These are phyloP conservation scores for Pangasius larnaudii DNA, from an alignment of 2,797 vertebrate genomes.

Conservation along the genomic window DNA sequence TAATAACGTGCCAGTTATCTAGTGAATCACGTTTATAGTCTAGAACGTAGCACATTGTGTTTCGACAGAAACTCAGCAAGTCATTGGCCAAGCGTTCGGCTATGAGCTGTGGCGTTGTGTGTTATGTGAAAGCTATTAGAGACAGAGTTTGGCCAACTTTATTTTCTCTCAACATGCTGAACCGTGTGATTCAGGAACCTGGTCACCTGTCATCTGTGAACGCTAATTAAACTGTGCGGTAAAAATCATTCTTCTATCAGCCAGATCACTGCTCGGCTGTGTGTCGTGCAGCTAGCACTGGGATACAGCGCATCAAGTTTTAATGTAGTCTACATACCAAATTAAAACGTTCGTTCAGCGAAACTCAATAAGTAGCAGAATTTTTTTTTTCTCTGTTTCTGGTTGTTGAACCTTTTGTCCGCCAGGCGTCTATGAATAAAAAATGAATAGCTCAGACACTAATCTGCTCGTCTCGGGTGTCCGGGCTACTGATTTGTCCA, in stretches of 20 bases:
- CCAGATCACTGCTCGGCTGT: background rate
- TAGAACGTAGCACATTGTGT: background rate
- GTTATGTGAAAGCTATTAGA: background rate
- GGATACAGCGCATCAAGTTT: no score
- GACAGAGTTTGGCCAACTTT: background rate
- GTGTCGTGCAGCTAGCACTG: background rate
- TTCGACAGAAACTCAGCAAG: background rate
- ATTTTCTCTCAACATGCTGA: background rate
- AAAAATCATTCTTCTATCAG: background rate
- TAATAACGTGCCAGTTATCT: background rate
- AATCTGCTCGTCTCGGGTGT: background rate
- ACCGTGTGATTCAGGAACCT: background rate
- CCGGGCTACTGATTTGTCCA: background rate
- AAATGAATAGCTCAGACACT: background rate
- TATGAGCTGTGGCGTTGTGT: background rate
- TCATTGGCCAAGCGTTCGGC: background rate
- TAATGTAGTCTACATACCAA: background rate
- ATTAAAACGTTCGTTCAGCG: background rate
- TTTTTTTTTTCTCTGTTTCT: background rate
- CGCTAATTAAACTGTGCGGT: background rate
- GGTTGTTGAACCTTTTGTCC: background rate
- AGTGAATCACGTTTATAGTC: background rate
- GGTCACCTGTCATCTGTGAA: background rate
- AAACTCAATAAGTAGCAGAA: background rate
- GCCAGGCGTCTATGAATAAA: background rate